These are phyloP conservation scores for Aphrophora alni DNA, from an alignment of 2,888 invertebrate genomes.

Conservation along the genomic window DNA sequence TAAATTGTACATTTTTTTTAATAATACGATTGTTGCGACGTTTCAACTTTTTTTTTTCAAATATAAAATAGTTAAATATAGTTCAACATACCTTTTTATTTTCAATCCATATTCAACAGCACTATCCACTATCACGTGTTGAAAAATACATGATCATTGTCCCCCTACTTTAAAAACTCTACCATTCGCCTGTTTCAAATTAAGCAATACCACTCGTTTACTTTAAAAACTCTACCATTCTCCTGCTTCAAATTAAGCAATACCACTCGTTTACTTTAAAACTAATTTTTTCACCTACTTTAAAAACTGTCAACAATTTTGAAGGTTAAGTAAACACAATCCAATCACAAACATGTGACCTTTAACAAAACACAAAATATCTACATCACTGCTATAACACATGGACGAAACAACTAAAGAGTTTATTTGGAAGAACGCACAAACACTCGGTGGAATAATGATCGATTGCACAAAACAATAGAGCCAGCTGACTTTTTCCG, in stretches of 20 bases:
- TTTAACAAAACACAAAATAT: neutral
- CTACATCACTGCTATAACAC: neutral
- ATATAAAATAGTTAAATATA: neutral
- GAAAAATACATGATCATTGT: neutral
- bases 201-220: neutral
- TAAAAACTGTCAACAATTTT: neutral
- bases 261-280: neutral
- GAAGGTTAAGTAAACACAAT: neutral
- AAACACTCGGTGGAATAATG: conserved; percentile 33
- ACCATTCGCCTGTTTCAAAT: neutral
- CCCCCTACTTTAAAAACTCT: neutral
- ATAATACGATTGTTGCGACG: too few species aligned
- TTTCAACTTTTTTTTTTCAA: too few species aligned
- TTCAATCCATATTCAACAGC: neutral
- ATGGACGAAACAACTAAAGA: neutral
- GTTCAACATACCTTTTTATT: neutral
- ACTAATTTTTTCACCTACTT: neutral
- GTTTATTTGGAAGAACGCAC: conserved; percentile 9
- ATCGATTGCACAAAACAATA: conserved; percentile 43
- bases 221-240: neutral
- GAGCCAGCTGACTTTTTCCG: conserved; percentile 38
- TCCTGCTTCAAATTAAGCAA: neutral
- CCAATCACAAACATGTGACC: neutral
- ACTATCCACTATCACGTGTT: neutral
- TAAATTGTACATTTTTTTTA: too few species aligned